Evolutionary conservation across 2,113 vertebrate species (phyloP).

Genomic region (Tor tambroides): DNA sequence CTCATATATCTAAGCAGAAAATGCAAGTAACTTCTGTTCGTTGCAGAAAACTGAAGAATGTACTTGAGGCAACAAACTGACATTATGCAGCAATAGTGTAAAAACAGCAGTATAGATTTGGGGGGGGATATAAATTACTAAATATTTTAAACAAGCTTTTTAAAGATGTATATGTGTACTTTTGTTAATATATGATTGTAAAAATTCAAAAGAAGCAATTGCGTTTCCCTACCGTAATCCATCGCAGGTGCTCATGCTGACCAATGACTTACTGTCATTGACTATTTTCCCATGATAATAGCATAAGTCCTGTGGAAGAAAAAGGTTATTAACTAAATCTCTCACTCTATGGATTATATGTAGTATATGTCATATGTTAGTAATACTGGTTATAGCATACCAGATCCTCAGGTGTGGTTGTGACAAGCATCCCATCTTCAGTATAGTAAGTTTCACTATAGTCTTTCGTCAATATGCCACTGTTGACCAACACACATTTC

Average conservation of each 20-base stretch:
- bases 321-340: background rate
- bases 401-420: constrained; percentile 67
- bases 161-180: background rate
- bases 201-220: background rate
- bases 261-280: constrained; percentile 71
- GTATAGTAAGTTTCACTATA: constrained; percentile 77
- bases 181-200: background rate
- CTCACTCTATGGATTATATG: background rate
- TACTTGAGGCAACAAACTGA: background rate
- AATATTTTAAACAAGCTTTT: too few relatives aligned
- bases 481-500: constrained; percentile 53
- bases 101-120: background rate
- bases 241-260: constrained; percentile 79
- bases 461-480: constrained; percentile 71
- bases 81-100: background rate
- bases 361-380: background rate
- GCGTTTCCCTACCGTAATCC: constrained; percentile 73
- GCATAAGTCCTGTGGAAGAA: constrained; percentile 75
- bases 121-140: background rate
- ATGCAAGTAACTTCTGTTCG: background rate
- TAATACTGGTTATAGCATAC: constrained; percentile 62
- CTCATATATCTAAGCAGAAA: background rate
- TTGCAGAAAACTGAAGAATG: background rate
- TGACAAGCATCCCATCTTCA: constrained; percentile 68
- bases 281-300: constrained; percentile 80